Evolutionary conservation across 2,888 invertebrate species (phyloP).

Genomic region (Morpho achilles): DNA sequence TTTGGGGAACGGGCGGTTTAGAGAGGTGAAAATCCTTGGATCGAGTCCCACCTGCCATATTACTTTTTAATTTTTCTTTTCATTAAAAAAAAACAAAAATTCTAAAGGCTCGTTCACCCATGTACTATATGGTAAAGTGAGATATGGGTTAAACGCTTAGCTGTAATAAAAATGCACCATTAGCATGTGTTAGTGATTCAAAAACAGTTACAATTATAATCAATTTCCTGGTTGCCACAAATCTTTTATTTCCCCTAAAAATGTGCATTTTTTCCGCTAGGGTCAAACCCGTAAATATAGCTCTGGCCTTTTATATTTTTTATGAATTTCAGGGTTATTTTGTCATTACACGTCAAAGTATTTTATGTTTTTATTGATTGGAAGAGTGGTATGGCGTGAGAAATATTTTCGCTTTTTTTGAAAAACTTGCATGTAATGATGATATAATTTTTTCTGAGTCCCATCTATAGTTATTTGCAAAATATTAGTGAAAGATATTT

Average conservation of each 20-base stretch:
- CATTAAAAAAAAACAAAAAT: no score
- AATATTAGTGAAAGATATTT: background rate
- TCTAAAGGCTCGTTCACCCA: no score
- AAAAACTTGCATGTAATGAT: constrained; percentile 47
- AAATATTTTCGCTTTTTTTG: constrained; percentile 38
- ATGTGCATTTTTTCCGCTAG: background rate
- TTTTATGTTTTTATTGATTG: constrained; percentile 66
- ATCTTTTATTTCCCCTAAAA: constrained; percentile 42
- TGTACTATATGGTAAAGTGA: no score
- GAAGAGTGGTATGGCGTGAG: constrained; percentile 50
- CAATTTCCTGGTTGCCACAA: constrained; percentile 56
- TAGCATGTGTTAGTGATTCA: background rate
- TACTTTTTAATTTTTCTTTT: no score
- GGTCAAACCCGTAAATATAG: constrained; percentile 12
- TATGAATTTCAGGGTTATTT: constrained; percentile 48
- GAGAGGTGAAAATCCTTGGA: no score
- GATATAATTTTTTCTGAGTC: constrained; percentile 49
- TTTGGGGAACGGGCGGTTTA: no score
- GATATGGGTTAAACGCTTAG: no score
- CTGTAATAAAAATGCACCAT: no score
- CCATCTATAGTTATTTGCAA: constrained; percentile 4
- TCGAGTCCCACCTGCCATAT: no score
- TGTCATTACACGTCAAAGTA: constrained; percentile 72
- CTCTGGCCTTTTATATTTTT: constrained; percentile 45
- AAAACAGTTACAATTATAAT: constrained; percentile 39